Evolutionary conservation across 1,140 invertebrate genomes (phyloP).

Genomic region (Drosophila cardini): DNA sequence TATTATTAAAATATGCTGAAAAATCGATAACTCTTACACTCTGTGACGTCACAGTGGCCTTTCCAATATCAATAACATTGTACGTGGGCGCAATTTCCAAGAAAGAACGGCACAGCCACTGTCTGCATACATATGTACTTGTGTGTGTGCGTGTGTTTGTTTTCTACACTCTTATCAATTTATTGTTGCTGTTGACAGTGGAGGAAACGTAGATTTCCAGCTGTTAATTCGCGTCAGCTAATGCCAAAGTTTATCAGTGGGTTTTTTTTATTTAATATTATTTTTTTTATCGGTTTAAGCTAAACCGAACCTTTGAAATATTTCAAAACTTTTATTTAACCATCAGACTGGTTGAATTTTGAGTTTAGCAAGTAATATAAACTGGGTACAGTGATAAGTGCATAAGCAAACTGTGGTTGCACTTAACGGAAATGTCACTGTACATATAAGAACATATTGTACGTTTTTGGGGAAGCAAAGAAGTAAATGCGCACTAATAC

Average conservation of each 20-base stretch:
- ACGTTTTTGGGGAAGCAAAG: too few species aligned
- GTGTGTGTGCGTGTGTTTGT: background rate
- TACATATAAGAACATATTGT: too few species aligned
- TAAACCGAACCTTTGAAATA: background rate
- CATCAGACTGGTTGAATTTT: background rate
- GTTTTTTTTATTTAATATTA: too few species aligned
- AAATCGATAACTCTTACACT: constrained; percentile 46
- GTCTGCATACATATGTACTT: background rate
- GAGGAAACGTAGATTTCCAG: constrained; percentile 16
- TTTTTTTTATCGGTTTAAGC: background rate
- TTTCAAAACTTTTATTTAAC: background rate
- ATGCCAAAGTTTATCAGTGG: constrained; percentile 27
- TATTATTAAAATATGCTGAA: constrained; percentile 32
- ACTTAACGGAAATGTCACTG: too few species aligned
- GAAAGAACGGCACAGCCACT: background rate
- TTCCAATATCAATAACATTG: constrained; percentile 14
- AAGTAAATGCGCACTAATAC: too few species aligned
- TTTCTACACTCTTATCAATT: constrained; percentile 21
- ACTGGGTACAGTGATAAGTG: background rate
- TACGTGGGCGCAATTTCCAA: constrained; percentile 20
- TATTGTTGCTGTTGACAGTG: constrained; percentile 10
- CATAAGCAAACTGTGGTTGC: constrained; percentile 1
- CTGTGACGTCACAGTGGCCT: constrained; percentile 41
- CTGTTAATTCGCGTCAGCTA: constrained; percentile 12
- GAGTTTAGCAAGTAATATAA: too few species aligned